Conservation (phyloP, 2,888 invertebrate species). For the Chaetoderma sp. region DNA sequence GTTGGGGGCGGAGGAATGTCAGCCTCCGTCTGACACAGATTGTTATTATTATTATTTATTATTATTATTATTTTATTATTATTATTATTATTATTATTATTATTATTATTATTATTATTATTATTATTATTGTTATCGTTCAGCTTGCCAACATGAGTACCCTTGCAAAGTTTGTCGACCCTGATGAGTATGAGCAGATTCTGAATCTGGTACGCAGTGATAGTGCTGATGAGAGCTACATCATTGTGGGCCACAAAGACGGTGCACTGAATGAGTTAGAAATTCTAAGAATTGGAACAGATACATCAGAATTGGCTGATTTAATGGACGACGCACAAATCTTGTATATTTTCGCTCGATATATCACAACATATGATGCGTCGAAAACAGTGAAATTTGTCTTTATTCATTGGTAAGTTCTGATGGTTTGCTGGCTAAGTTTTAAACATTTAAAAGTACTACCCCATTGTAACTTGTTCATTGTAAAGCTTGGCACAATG, state of each 20-base stretch:
- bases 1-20: too few species aligned
- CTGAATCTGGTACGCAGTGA: slow-evolving; percentile 55
- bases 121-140: too few species aligned
- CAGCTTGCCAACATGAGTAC: slow-evolving; percentile 65
- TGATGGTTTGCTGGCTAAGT: too few species aligned
- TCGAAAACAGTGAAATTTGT: slow-evolving; percentile 66
- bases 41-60: too few species aligned
- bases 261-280: slow-evolving; percentile 53
- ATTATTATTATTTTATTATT: too few species aligned
- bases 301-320: slow-evolving; percentile 42
- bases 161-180: slow-evolving; percentile 48
- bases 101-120: too few species aligned
- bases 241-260: slow-evolving; percentile 59
- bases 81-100: too few species aligned
- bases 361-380: slow-evolving; percentile 63
- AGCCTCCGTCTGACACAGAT: too few species aligned
- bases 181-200: slow-evolving; percentile 45
- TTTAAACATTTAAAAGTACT: too few species aligned
- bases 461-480: too few species aligned
- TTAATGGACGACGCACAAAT: slow-evolving; percentile 49
- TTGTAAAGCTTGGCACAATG: too few species aligned
- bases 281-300: slow-evolving; percentile 45
- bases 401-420: slow-evolving; percentile 64
- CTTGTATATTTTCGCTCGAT: slow-evolving; percentile 61
- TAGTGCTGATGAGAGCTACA: slow-evolving; percentile 39